These are phyloP conservation scores for Eospalax fontanierii DNA, from an alignment of 2,797 vertebrate species.

Conservation along the genomic window DNA sequence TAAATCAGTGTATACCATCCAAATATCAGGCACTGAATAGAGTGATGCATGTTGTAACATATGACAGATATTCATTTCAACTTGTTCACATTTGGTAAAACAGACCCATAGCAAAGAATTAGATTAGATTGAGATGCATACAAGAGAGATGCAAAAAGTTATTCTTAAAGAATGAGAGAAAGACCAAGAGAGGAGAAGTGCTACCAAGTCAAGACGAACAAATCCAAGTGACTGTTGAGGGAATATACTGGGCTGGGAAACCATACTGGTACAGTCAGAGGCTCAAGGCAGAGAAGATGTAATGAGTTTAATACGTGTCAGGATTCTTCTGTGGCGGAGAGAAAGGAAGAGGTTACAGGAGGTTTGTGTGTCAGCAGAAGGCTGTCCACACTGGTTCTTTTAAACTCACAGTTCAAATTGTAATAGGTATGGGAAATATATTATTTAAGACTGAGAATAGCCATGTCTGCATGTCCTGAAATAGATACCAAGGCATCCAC, in stretches of 20 bases:
- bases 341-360: neutral
- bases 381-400: neutral
- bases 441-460: neutral
- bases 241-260: too few species aligned
- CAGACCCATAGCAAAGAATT: neutral
- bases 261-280: fast-evolving
- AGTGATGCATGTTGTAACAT: neutral
- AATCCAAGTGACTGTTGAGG: neutral
- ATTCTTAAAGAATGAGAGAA: neutral
- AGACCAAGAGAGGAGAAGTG: neutral
- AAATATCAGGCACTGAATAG: fast-evolving
- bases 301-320: neutral
- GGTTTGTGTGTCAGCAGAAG: neutral
- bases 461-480: neutral
- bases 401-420: neutral
- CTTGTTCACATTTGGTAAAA: neutral
- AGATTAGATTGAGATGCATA: fast-evolving
- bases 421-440: neutral
- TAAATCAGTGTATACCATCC: neutral
- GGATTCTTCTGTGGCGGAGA: neutral
- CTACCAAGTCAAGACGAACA: neutral
- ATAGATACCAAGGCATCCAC: too few species aligned
- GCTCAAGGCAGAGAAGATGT: fast-evolving
- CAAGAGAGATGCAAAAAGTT: neutral
- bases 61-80: neutral